Percentiles rank a stretch among this genome's conserved stretches.
These are phyloP conservation scores for Yponomeuta evonymella DNA, from an alignment of 2,888 invertebrate species.

Conservation along the genomic window DNA sequence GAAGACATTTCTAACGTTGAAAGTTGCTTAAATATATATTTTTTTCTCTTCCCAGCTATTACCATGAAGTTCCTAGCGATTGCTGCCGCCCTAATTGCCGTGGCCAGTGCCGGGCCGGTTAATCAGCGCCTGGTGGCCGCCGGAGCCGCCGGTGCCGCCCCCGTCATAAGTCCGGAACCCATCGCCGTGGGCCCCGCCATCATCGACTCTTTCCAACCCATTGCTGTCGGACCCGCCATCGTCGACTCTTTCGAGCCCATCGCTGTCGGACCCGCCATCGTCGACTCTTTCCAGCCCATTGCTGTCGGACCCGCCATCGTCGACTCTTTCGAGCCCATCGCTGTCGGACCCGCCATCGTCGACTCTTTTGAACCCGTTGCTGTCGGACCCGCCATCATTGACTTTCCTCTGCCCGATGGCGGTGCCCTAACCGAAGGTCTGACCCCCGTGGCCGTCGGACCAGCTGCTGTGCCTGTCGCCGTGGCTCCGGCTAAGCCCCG, in stretches of 20 bases:
- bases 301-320: constrained; percentile 20
- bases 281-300: constrained; percentile 19
- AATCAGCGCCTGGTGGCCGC: constrained; percentile 2
- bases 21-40: not conserved
- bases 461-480: constrained; percentile 40
- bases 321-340: constrained; percentile 19
- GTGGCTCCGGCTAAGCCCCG: constrained; percentile 47
- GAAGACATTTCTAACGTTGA: too few relatives aligned
- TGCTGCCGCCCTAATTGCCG: constrained; percentile 21
- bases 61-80: constrained; percentile 16
- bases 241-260: not conserved
- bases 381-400: constrained; percentile 16
- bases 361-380: not conserved
- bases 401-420: constrained; percentile 19
- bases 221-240: not conserved
- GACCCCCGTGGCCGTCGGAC: constrained; percentile 18
- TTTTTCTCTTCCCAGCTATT: not conserved
- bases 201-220: not conserved
- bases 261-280: not conserved
- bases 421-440: constrained; percentile 21
- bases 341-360: constrained; percentile 13
- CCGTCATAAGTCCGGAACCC: constrained; percentile 26
- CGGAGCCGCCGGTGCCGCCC: constrained; percentile 12
- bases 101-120: not conserved
- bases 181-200: constrained; percentile 25